phyloP scores from a whole-genome alignment of 2,113 vertebrate genomes.

The Myiopsitta monachus region DNA sequence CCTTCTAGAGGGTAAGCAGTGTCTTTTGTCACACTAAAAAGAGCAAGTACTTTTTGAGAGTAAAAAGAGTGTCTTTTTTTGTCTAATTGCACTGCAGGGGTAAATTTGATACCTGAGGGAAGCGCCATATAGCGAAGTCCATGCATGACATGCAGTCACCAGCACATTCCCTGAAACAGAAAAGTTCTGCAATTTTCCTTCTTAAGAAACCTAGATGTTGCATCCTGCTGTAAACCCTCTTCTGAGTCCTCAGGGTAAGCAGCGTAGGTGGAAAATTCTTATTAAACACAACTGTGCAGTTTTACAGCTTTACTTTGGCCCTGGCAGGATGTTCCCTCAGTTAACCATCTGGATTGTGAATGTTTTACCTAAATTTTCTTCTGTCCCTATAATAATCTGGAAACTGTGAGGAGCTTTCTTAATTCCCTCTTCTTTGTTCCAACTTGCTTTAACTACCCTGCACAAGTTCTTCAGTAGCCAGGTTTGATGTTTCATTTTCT shows the following conservation, averaged over 20 bases:
- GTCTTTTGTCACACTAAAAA: neutral
- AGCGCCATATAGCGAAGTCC: neutral
- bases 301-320: neutral
- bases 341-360: neutral
- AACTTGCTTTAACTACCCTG: neutral
- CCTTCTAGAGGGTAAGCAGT: neutral
- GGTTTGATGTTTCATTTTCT: neutral
- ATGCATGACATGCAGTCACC: neutral
- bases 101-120: neutral
- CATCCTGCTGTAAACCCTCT: neutral
- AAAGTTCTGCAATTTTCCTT: neutral
- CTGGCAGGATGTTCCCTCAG: neutral
- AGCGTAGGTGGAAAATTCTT: neutral
- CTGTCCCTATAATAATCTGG: neutral
- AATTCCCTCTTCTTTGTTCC: neutral
- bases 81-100: neutral
- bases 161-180: neutral
- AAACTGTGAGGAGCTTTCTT: neutral
- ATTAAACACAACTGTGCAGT: neutral
- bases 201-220: neutral
- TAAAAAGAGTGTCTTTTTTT: neutral
- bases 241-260: neutral
- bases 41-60: neutral
- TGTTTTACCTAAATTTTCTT: neutral
- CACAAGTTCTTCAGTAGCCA: neutral